Percentiles rank a stretch among this genome's conserved stretches.
phyloP scores from a whole-genome alignment of 2,113 vertebrate genomes.

The Antidorcas marsupialis region DNA sequence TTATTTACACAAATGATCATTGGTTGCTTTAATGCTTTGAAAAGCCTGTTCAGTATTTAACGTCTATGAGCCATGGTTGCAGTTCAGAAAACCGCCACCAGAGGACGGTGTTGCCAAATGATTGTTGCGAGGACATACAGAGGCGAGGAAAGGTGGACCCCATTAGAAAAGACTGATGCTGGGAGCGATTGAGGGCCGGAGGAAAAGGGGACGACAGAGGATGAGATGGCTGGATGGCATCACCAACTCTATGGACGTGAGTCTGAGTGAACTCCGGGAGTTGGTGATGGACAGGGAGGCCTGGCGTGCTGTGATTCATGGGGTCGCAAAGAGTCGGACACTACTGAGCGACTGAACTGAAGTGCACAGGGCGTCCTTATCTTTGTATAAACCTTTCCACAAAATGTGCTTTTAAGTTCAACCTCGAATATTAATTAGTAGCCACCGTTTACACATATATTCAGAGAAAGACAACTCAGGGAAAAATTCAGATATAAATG shows the following conservation, averaged over 20 bases:
- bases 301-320: too few species aligned
- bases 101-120: neutral
- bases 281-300: too few species aligned
- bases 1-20: neutral
- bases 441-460: neutral
- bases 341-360: too few species aligned
- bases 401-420: neutral
- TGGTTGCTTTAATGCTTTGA: neutral
- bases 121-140: neutral
- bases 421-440: neutral
- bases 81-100: neutral
- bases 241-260: too few species aligned
- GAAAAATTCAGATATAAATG: neutral
- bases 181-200: too few species aligned
- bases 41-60: neutral
- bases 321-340: too few species aligned
- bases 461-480: neutral
- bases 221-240: too few species aligned
- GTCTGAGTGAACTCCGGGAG: too few species aligned
- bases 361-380: too few species aligned
- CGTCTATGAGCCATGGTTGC: neutral
- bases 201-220: too few species aligned
- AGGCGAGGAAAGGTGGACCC: accelerated
- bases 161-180: too few species aligned
- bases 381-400: neutral